A percentile compares a stretch with the other conserved stretches of the same genome.
These are phyloP conservation scores for Bos indicus DNA, from an alignment of 2,113 vertebrate genomes.

Conservation along the genomic window DNA sequence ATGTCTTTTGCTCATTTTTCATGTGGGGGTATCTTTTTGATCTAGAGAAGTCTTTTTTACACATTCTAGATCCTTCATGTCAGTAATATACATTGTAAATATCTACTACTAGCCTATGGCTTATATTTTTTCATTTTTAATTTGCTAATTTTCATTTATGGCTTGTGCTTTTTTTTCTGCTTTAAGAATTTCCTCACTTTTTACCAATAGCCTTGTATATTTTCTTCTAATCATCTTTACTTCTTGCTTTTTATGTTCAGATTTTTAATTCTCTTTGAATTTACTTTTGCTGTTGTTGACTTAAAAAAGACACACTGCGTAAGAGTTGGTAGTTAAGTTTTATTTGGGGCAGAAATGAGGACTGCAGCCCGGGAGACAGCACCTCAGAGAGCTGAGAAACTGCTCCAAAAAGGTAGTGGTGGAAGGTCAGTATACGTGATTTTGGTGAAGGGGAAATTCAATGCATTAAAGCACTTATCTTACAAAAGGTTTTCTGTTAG, in stretches of 20 bases:
- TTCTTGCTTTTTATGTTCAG: neutral
- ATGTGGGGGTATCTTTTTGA: neutral
- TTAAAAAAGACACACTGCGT: neutral
- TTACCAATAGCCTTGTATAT: neutral
- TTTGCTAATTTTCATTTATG: neutral
- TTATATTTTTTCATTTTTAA: neutral
- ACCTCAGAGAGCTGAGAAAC: neutral
- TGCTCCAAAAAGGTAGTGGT: neutral
- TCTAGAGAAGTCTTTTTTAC: neutral
- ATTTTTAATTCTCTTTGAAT: neutral
- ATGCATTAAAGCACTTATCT: neutral
- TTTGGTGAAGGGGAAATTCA: neutral
- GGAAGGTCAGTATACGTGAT: neutral
- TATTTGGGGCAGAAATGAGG: neutral
- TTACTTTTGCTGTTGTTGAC: neutral
- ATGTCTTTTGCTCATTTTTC: neutral
- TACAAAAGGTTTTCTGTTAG: neutral
- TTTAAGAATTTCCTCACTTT: neutral
- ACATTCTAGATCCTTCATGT: neutral
- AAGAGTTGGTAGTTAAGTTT: neutral
- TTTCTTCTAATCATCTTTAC: neutral
- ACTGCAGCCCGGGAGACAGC: neutral
- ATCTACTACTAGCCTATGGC: neutral
- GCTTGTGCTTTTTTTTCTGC: neutral
- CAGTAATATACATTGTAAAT: neutral